Evolutionary conservation across 30 jellyfish, hydroid and myxozoan genomes (phyloP), one percentile per base, ranked within the genome.

Genomic region (Aurelia sp.): DNA sequence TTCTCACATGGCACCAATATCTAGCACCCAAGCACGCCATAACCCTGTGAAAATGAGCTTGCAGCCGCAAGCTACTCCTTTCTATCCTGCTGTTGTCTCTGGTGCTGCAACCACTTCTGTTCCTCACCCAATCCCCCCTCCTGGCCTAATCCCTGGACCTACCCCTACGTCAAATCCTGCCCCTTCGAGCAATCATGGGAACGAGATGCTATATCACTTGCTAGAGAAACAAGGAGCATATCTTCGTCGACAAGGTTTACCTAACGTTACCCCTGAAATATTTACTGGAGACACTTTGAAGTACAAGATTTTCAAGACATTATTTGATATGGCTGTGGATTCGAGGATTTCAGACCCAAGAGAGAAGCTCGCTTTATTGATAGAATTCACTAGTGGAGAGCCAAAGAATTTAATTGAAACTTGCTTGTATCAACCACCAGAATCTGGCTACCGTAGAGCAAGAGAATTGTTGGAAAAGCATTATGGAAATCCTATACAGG

Each of bases 361-460:
- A 76, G 88, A 76, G 76, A 76, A 76, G 76, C 88, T 76, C 58
- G 78, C 88, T 57, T 52, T 76, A 22, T 78, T 78, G 38, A 78
- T 78, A 78, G 89, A 78, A 55, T 78, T 53, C 76, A 40, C 80
- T 15, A 78, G 79, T 33, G 89, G 89, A 59, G 89, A 63, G 89
- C 89, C 78, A 78, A 78, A 61, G 79, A 44, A 60, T 78, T 52
- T 78, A 48, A 78, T 78, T 62, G 67, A 63, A 78, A 78, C 79
- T 35, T 59, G 79, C 76, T 78, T 61, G 80, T 59, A 78, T 61
- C 89, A 78, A 78, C 7, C 79, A 24, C 80, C 89, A 30, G 89
- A 35, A 59, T 78, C 89, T 60, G 79, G 89, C 1, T 78, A 64
- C 63, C 50, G 60, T 62, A 61, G 80, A 61, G 80, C 75, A 61